Evolutionary conservation across 2,113 vertebrate genomes (phyloP), one percentile per base, ranked within the genome.

Genomic region (Sorex fumeus): DNA sequence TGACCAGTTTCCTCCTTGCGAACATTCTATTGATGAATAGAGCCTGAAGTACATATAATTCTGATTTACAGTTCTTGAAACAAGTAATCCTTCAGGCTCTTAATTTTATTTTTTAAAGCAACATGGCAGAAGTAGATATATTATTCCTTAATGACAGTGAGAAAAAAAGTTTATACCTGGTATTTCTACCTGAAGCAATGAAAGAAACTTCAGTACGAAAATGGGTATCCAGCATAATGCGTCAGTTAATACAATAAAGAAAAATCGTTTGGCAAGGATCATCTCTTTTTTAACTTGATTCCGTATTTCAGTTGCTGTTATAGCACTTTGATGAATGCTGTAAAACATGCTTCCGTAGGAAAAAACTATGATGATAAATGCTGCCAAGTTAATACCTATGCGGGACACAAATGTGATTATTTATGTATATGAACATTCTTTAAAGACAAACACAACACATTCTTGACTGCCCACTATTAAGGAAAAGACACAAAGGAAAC

Each of bases 311-410:
- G 98, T 98, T 40, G 99, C 98, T 90, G 98, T 98, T 9, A 98
- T 98, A 10, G 99, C 97, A 47, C 99, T 99, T 93, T 98, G 98
- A 95, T 98, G 99, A 95, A 99, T 98, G 84, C 98, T 99, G 96
- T 99, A 99, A 97, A 99, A 99, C 99, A 99, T 99, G 95, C 99
- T 99, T 92, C 98, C 99, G 0, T 99, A 99, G 90, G 99, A 99
- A 93, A 99, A 98, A 19, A 99, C 98, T 36, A 99, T 99, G 97
- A 99, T 98, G 97, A 99, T 98, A 96, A 99, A 99, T 1, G 99
- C 99, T 88, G 98, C 98, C 97, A 99, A 97, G 96, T 99, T 99
- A 96, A 99, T 97, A 96, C 99, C 99, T 99, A 95, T 96, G 93
- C 88, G 90, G 93, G 93, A 96, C 27, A 95, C 57, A 95, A 93